These are phyloP conservation scores for Drosophila paulistorum DNA, from an alignment of 1,140 invertebrate species.

Conservation along the genomic window DNA sequence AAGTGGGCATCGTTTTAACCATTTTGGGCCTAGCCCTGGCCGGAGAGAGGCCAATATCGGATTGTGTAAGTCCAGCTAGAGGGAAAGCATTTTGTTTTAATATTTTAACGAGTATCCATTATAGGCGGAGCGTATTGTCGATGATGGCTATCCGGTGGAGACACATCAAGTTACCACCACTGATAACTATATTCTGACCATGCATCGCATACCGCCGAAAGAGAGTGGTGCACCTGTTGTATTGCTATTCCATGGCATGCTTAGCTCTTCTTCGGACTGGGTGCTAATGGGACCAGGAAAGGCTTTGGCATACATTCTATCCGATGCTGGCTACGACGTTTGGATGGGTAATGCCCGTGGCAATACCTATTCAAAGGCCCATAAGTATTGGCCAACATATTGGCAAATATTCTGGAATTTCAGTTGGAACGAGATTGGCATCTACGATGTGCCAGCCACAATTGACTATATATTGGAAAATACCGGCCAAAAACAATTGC, in stretches of 20 bases:
- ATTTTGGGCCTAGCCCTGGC: constrained; percentile 48
- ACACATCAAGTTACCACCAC: constrained; percentile 58
- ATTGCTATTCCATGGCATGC: constrained; percentile 75
- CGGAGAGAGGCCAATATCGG: constrained; percentile 58
- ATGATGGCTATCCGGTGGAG: constrained; percentile 76
- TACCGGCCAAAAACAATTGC: constrained; percentile 84
- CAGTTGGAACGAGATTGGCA: constrained; percentile 89
- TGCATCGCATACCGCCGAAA: constrained; percentile 74
- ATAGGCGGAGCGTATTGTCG: constrained; percentile 62
- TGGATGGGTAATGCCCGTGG: constrained; percentile 87
- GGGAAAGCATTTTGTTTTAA: not conserved
- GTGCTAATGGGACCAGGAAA: constrained; percentile 69
- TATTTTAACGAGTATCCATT: not conserved
- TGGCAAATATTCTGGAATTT: constrained; percentile 84
- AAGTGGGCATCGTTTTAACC: constrained; percentile 43
- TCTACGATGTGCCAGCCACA: constrained; percentile 88
- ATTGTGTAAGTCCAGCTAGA: constrained; percentile 57
- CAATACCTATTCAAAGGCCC: constrained; percentile 86
- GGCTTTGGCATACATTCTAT: constrained; percentile 84
- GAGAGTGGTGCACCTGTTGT: constrained; percentile 40
- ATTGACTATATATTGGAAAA: constrained; percentile 86
- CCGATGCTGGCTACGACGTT: constrained; percentile 87
- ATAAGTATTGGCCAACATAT: constrained; percentile 77
- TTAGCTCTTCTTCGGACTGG: constrained; percentile 74
- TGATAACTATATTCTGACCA: constrained; percentile 71